Evolutionary conservation across 2,113 vertebrate species (phyloP), one percentile per base, ranked within the genome.

Genomic region (Pseudopodoces humilis): DNA sequence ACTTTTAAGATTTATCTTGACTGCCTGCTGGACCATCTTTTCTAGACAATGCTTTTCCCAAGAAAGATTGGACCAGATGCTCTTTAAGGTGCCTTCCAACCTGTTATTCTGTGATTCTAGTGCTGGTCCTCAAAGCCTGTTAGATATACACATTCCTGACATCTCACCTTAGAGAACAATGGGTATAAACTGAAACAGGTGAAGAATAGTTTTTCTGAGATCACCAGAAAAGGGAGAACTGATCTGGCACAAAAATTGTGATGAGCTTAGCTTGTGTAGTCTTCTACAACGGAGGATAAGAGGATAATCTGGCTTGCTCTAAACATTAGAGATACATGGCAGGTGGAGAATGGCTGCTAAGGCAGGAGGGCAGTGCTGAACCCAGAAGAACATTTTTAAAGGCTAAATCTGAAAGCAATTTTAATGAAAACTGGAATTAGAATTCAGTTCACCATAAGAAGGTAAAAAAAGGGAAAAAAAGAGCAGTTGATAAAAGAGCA

Each of bases 121-220:
- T 60, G 33, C 37, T 37, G 53, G 11, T 91, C 24, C 76, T 82
- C 53, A 62, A 71, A 63, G 25, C 14, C 9, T 4, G 55, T 59
- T 55, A 41, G 39, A 63, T 68, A 44, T 9, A 12, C 1, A 0
- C 4, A 2, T 70, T 71, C 31, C 72, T 63, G 85, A 35, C 27
- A 17, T 4, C 18, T 11, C 2, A 0, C 15, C 4, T 76, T 44
- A 59, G 37, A 50, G 19, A 43, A 7, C 1, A 1, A 5, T 12
- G 43, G 68, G 1, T 76, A 23, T 35, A 13, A 76, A 68, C 8
- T 15, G 28, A 44, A 90, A 47, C 6, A 22, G 49, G n/a, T 13
- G 19, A 71, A 65, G 8, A 65, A 41, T n/a, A 65, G 30, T 37
- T 31, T n/a, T 76, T 70, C 33, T 52, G 58, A 75, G n/a, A n/a